phyloP scores from a whole-genome alignment of 2,888 invertebrate genomes.

The Odiellus spinosus region DNA sequence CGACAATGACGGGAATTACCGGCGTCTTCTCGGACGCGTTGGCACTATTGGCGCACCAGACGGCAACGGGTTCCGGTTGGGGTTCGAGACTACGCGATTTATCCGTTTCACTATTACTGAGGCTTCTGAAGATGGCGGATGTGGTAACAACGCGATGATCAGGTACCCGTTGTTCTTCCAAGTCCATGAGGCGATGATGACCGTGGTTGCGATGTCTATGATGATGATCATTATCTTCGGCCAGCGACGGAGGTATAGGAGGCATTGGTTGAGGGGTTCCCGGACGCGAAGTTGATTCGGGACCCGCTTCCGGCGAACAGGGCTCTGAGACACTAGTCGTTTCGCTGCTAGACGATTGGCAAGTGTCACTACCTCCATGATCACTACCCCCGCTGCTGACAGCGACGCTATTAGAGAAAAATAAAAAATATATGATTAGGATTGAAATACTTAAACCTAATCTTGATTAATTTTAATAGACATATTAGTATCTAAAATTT shows the following conservation, averaged over 20 bases:
- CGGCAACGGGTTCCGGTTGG: too few relatives aligned
- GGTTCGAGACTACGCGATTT: too few relatives aligned
- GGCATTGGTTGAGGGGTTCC: slow-evolving; percentile 16
- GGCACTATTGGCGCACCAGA: neutral
- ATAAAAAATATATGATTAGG: too few relatives aligned
- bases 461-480: too few relatives aligned
- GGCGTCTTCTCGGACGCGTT: neutral
- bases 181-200: neutral
- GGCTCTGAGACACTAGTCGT: slow-evolving; percentile 14
- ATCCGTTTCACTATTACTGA: too few relatives aligned
- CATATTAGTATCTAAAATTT: too few relatives aligned
- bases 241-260: slow-evolving; percentile 12
- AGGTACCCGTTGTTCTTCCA: neutral
- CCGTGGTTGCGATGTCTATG: neutral
- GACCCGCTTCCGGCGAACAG: slow-evolving; percentile 12
- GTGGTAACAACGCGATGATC: neutral
- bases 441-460: too few relatives aligned
- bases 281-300: slow-evolving; percentile 8
- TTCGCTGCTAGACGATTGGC: slow-evolving; percentile 15
- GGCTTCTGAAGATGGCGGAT: too few relatives aligned
- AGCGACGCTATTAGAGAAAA: slow-evolving; percentile 10
- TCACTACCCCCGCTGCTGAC: slow-evolving; percentile 15
- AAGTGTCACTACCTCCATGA: slow-evolving; percentile 14
- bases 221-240: slow-evolving; percentile 1
- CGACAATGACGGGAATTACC: neutral